Percentiles rank a stretch among this genome's conserved stretches.
Evolutionary conservation across 2,797 vertebrate genomes (phyloP).

Genomic region (Myioborus miniatus): DNA sequence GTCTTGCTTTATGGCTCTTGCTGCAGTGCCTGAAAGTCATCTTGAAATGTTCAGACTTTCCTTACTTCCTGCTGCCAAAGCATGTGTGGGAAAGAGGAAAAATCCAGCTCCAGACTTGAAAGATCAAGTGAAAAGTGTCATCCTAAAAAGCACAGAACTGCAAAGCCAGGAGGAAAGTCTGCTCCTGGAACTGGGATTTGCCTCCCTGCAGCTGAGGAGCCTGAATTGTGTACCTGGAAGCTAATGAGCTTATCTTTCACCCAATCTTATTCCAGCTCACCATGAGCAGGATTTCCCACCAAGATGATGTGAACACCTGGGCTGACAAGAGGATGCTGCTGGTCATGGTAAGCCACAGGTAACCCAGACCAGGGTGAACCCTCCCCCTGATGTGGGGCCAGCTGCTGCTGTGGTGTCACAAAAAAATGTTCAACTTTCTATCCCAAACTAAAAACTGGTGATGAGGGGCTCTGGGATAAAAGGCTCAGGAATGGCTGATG

Average conservation of each 20-base stretch:
- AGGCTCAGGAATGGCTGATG: background rate
- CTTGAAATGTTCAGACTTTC: conserved; percentile 65
- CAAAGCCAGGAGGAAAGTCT: conserved; percentile 38
- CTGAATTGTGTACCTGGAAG: background rate
- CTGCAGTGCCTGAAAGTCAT: conserved; percentile 66
- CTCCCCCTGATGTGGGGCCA: fast-evolving
- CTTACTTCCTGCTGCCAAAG: conserved; percentile 73
- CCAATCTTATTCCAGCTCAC: background rate
- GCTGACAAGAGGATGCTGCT: background rate
- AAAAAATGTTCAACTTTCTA: background rate
- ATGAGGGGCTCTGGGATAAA: background rate
- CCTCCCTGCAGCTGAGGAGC: background rate
- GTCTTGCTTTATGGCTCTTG: conserved; percentile 64
- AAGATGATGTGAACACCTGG: background rate
- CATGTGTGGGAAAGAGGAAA: conserved; percentile 66
- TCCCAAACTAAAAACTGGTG: background rate
- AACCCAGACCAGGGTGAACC: background rate
- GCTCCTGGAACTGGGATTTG: background rate
- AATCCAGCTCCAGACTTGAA: conserved; percentile 63
- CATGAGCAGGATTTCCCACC: background rate
- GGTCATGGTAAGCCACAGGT: background rate
- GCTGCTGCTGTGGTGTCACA: background rate
- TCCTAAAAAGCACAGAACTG: conserved; percentile 56
- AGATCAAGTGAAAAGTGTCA: conserved; percentile 52
- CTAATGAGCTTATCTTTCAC: background rate